Evolutionary conservation across 2,797 vertebrate genomes (phyloP), one percentile per base, ranked within the genome.

Genomic region (Dromococcyx pavoninus): DNA sequence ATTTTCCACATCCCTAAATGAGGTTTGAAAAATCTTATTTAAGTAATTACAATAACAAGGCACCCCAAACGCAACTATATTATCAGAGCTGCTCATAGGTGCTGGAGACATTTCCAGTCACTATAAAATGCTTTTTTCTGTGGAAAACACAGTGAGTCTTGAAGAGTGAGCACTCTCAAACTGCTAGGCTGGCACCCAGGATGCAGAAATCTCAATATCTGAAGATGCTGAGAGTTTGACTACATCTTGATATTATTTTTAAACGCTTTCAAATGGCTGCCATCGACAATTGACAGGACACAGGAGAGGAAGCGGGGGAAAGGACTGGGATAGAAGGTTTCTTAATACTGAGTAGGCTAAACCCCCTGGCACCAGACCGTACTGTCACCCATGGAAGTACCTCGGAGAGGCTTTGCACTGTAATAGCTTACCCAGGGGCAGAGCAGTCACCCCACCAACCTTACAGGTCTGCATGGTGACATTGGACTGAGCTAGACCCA

Each of bases 321-420:
- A 44, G 53, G 57, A 33, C 48, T 13, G 27, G n/a, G 46, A 72
- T n/a, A 60, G 54, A 39, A 50, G 17, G 12, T 8, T 50, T 35
- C 69, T 43, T 5, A 5, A 0, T 35, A 21, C 30, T 8, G 4
- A 12, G 30, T 13, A 13, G n/a, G 24, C 21, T 15, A 53, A 41
- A 2, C 3, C n/a, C 32, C 1, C 0, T 10, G 64, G 8, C 9
- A 21, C 39, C 33, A 17, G 19, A 7, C 4, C 44, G 28, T 0
- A 1, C 2, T 62, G 28, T n/a, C 50, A 54, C 5, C 28, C 18
- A 1, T 16, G 46, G 48, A 10, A 13, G 5, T 1, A 0, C 18
- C 41, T 8, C 9, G 60, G 37, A 23, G n/a, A 37, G 21, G 16
- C 15, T 56, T 21, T 0, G 2, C 33, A 18, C 37, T 13, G 5